Conservation (phyloP, 2,113 vertebrate species). For the Cochlearius cochlearius region DNA sequence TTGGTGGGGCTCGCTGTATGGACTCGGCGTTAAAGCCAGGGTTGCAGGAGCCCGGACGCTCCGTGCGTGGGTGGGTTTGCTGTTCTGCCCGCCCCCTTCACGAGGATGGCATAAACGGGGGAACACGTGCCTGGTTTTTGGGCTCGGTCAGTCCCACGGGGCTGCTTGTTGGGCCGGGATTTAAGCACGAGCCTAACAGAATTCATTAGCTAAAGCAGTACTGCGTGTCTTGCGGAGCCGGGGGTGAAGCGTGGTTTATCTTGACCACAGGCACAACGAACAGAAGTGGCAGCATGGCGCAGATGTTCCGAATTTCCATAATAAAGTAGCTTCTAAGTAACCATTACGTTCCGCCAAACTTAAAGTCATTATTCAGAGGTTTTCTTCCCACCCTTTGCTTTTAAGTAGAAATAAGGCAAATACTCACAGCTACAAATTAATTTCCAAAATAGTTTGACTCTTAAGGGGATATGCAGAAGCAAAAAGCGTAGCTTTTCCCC, state of each 20-base stretch:
- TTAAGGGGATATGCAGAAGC: background rate
- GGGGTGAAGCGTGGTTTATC: background rate
- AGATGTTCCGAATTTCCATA: background rate
- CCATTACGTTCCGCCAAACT: background rate
- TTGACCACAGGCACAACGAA: background rate
- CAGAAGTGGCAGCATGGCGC: background rate
- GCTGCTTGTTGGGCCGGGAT: background rate
- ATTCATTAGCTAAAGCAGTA: no score
- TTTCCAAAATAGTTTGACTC: background rate
- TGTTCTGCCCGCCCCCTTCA: background rate
- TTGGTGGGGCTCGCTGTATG: rapidly evolving
- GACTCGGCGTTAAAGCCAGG: no score
- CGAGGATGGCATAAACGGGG: rapidly evolving
- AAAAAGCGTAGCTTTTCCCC: rapidly evolving
- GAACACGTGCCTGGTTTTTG: background rate
- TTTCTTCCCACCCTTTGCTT: background rate
- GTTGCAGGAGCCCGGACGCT: rapidly evolving
- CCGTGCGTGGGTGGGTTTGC: rapidly evolving
- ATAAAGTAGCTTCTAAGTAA: background rate
- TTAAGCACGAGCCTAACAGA: background rate
- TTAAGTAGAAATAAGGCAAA: background rate
- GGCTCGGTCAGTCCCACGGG: background rate
- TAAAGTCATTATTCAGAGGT: background rate
- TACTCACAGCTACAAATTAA: background rate
- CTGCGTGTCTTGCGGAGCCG: rapidly evolving